These are phyloP conservation scores for Mirza zaza DNA, from an alignment of 2,113 vertebrate species.

Conservation along the genomic window DNA sequence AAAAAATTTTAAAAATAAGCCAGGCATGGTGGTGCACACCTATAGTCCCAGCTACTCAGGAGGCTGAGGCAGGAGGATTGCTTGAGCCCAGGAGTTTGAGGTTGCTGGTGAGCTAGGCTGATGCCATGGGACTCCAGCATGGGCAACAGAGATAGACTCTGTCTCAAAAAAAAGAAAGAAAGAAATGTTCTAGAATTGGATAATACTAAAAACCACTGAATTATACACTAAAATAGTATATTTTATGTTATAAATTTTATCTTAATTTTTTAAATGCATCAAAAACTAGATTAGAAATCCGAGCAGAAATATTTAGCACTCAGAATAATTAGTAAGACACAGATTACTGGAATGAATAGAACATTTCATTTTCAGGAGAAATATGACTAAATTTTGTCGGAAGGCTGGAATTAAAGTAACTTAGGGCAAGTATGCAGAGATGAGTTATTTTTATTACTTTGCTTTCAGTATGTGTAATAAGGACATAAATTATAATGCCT, in stretches of 20 bases:
- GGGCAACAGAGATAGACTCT: too few species aligned
- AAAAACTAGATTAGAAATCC: not conserved
- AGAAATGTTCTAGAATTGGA: not conserved
- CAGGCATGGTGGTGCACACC: too few species aligned
- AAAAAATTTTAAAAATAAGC: too few species aligned
- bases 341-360: not conserved
- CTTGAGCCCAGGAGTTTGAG: too few species aligned
- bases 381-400: not conserved
- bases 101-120: too few species aligned
- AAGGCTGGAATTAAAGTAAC: not conserved
- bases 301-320: not conserved
- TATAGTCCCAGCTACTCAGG: too few species aligned
- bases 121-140: too few species aligned
- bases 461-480: not conserved
- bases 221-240: too few species aligned
- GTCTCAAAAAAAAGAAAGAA: too few species aligned
- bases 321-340: not conserved
- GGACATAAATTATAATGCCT: not conserved
- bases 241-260: not conserved
- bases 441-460: rapidly evolving
- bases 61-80: too few species aligned
- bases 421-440: too few species aligned
- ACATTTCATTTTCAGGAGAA: not conserved
- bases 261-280: not conserved
- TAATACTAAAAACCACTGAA: not conserved